These are phyloP conservation scores for Eupithecia centaureata DNA, from an alignment of 2,888 invertebrate species.

Conservation along the genomic window DNA sequence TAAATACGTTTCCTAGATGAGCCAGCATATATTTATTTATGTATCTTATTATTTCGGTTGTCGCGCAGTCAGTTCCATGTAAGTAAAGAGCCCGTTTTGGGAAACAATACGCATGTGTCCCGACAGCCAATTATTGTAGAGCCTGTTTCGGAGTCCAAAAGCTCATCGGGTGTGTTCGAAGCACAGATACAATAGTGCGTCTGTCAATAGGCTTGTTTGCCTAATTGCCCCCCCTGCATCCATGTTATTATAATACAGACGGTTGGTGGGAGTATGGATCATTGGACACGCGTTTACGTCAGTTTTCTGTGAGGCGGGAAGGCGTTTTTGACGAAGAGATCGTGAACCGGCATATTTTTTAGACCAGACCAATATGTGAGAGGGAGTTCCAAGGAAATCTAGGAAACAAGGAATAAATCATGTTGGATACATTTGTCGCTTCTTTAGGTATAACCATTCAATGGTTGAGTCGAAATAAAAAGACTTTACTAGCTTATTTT, in stretches of 20 bases:
- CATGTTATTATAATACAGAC: slow-evolving; percentile 20
- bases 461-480: background rate
- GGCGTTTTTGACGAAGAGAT: background rate
- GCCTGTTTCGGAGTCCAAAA: slow-evolving; percentile 3
- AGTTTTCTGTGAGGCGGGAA: background rate
- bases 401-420: background rate
- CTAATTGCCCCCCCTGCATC: slow-evolving; percentile 30
- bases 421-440: background rate
- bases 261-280: background rate
- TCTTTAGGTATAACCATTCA: background rate
- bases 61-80: background rate
- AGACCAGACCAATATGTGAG: background rate
- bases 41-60: too few species aligned
- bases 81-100: background rate
- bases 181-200: slow-evolving; percentile 22
- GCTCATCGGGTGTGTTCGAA: slow-evolving; percentile 5
- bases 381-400: too few species aligned
- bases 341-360: background rate
- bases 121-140: background rate
- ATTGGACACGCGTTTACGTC: background rate
- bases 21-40: too few species aligned
- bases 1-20: too few species aligned
- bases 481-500: too few species aligned
- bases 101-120: background rate
- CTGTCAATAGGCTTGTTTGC: slow-evolving; percentile 27